phyloP scores from a whole-genome alignment of 2,113 vertebrate species.

The Platichthys stellatus region DNA sequence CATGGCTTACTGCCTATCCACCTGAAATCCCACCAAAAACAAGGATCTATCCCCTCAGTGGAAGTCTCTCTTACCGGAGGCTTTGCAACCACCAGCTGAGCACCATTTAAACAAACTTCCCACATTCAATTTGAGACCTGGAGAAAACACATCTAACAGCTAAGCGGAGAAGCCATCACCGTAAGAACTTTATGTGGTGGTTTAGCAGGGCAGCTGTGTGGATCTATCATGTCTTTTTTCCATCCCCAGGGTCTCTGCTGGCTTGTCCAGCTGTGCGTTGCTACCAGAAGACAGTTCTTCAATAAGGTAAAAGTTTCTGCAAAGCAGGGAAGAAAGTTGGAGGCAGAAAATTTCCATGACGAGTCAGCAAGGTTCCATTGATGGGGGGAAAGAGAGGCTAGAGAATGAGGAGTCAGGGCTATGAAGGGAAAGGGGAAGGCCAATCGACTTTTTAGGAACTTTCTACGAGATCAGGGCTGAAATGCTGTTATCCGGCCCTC shows the following conservation, averaged over 20 bases:
- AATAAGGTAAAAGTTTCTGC: slow-evolving; percentile 41
- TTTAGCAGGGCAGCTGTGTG: slow-evolving; percentile 41
- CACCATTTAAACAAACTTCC: slow-evolving; percentile 60
- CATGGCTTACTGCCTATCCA: slow-evolving; percentile 74
- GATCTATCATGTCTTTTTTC: slow-evolving; percentile 18
- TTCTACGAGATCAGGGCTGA: slow-evolving; percentile 61
- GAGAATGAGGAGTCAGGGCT: neutral
- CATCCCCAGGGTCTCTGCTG: slow-evolving; percentile 34
- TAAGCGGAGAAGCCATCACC: slow-evolving; percentile 36
- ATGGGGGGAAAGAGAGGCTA: too few species aligned
- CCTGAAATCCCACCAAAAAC: slow-evolving; percentile 76
- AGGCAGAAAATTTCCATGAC: slow-evolving; percentile 11
- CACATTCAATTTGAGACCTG: slow-evolving; percentile 56
- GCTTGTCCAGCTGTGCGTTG: slow-evolving; percentile 56
- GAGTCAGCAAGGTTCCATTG: slow-evolving; percentile 23
- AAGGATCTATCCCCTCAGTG: slow-evolving; percentile 68
- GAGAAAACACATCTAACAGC: slow-evolving; percentile 56
- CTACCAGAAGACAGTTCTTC: slow-evolving; percentile 32
- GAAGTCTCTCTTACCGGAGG: slow-evolving; percentile 59
- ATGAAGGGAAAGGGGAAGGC: slow-evolving; percentile 25
- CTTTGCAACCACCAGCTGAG: slow-evolving; percentile 67
- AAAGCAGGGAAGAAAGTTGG: slow-evolving; percentile 41
- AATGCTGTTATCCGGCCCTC: slow-evolving; percentile 24
- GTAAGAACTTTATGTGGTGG: slow-evolving; percentile 48
- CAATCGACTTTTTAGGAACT: slow-evolving; percentile 9